phyloP scores from a whole-genome alignment of 1,140 invertebrate genomes.

The Drosophila triauraria region DNA sequence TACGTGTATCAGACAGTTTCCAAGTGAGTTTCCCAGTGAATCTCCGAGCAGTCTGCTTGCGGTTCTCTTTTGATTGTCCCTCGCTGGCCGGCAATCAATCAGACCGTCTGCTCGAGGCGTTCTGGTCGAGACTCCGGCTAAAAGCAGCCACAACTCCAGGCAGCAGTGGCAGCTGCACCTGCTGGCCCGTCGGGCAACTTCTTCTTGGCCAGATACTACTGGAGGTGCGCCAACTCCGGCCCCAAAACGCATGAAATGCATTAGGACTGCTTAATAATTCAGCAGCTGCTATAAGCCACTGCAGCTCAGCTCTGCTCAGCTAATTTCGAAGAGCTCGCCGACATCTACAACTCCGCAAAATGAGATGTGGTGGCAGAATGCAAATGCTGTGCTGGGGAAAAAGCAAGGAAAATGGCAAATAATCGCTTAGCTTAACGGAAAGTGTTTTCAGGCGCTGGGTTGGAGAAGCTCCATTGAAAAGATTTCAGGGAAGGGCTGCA shows the following conservation, averaged over 20 bases:
- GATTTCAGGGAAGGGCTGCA: conserved; percentile 9
- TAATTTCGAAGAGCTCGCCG: conserved; percentile 55
- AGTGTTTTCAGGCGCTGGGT: conserved; percentile 34
- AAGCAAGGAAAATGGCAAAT: conserved; percentile 37
- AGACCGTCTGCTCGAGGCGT: conserved; percentile 17
- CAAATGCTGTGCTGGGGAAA: conserved; percentile 22
- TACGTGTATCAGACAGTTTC: background rate
- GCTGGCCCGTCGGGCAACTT: conserved; percentile 22
- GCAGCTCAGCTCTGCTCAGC: conserved; percentile 25
- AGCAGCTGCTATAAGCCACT: conserved; percentile 43
- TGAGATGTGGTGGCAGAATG: conserved; percentile 43
- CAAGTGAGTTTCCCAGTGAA: background rate
- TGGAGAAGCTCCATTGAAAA: background rate
- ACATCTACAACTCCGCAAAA: conserved; percentile 15
- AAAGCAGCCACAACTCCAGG: conserved; percentile 65
- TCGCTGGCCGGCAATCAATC: conserved; percentile 49
- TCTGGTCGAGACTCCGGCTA: conserved; percentile 33
- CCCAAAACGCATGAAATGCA: conserved; percentile 74
- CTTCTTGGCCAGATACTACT: conserved; percentile 26
- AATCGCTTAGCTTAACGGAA: conserved; percentile 55
- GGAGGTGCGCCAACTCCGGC: conserved; percentile 36
- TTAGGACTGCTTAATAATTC: conserved; percentile 74
- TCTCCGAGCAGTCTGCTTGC: conserved; percentile 14
- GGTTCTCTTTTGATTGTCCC: conserved; percentile 40
- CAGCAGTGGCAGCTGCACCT: conserved; percentile 11